Base-by-base conservation (phyloP, 2,113 vertebrate species). In the Cottus gobio region DNA sequence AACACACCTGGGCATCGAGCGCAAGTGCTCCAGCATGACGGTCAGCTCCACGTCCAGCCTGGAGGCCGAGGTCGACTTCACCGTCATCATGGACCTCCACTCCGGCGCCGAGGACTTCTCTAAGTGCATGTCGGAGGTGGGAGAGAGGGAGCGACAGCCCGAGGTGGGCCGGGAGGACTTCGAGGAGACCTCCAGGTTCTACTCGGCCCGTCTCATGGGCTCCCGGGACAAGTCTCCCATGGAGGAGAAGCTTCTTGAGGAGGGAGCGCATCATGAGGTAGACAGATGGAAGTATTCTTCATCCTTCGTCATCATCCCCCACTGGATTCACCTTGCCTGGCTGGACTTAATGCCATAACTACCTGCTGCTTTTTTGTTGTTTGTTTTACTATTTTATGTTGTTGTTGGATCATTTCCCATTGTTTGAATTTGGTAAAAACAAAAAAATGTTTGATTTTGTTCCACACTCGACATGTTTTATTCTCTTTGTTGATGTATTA, bases 21-120 rank as follows among this genome's bases (percentile, higher is more conserved):
- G 97, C 73, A 99, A 98, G 91, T 98, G 96, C 92, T 98, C 97
- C 90, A 98, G 96, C 94, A 98, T 98, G 95, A 98, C 97, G 0
- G 97, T 98, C 93, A 99, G 97, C 92, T 98, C 97, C 58, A 98
- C 98, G 0, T 99, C 97, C 87, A 98, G 97, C 92, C 94, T 98
- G 76, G 97, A 99, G 85, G 97, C 97, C 0, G 97, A 99, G 90
- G 97, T 97, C 56, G 97, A 99, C 94, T 98, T 99, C 94, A 97
- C 97, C 0, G 94, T 97, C 71, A 94, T 98, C 0, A 96, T 96
- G 1, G 97, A 99, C 91, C 97, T 96, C 87, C 96, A 97, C 0
- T 90, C 95, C 0, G 96, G 96, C 44, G 84, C 93, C 30, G 97
- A 98, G 84, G 97, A 98, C 78, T 95, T 96, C 90, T 95, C 96